A percentile compares a stretch with the other conserved stretches of the same genome.
These are phyloP conservation scores for Tenualosa ilisha DNA, from an alignment of 2,797 vertebrate genomes.

Conservation along the genomic window DNA sequence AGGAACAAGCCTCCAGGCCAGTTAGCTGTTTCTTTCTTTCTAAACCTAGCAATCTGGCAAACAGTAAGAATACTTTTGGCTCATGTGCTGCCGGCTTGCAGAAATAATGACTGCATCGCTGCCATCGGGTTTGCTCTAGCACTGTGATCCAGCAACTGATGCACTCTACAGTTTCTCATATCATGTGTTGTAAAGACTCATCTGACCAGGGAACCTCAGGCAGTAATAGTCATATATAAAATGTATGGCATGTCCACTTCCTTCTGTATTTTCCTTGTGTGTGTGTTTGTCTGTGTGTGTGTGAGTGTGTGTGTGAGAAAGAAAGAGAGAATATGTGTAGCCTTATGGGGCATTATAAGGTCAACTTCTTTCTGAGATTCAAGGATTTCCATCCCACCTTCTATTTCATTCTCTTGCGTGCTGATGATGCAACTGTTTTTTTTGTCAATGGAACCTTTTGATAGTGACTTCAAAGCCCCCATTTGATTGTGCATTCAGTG, in stretches of 20 bases:
- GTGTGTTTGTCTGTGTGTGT: neutral
- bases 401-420: neutral
- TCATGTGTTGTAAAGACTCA: neutral
- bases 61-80: neutral
- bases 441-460: conserved; percentile 42
- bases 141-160: neutral
- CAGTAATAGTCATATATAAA: neutral
- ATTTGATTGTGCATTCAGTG: conserved; percentile 32
- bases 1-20: neutral
- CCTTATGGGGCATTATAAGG: conserved; percentile 5
- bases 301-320: neutral
- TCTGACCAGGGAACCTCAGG: neutral
- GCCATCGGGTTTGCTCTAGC: neutral
- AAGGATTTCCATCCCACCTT: neutral
- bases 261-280: neutral
- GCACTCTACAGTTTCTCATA: neutral
- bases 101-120: neutral
- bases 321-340: neutral
- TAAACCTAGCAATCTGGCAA: neutral
- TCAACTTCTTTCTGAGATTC: conserved; percentile 24
- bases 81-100: neutral
- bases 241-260: no score
- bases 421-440: conserved; percentile 3
- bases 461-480: conserved; percentile 51
- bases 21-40: neutral